Evolutionary conservation across 2,113 vertebrate species (phyloP), one percentile per base, ranked within the genome.

Genomic region (Chaenocephalus aceratus): DNA sequence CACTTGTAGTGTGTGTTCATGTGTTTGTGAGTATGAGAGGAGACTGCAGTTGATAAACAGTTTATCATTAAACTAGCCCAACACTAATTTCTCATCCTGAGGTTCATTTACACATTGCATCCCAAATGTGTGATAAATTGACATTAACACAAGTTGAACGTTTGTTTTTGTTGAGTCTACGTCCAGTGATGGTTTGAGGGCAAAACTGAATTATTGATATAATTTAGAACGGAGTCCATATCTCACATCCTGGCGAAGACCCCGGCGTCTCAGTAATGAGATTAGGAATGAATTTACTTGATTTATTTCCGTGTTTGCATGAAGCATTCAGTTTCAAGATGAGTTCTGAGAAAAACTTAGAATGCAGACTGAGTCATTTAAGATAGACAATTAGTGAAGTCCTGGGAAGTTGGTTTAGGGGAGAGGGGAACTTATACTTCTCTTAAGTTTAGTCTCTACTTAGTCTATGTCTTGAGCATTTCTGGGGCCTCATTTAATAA

Each of bases 251-350:
- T 30, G 46, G 74, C 7, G 36, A 82, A 65, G 30, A 79, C 68
- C 54, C 63, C 30, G 73, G 80, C 73, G 30, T 77, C 21, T 65
- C 44, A 1, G 80, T 84, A 90, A 91, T 89, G 70, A 89, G 53
- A 70, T 63, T 75, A 80, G 65, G 78, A 88, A 79, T 62, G 18
- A 75, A 76, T 80, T 75, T 53, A 79, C 30, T 75, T 77, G 80
- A 87, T 85, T 88, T 85, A 87, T 88, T 87, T 84, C 62, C 6
- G 7, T 75, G 65, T 75, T 75, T 76, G 70, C 13, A 1, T 66
- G 72, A 86, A 72, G 78, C 54, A 58, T 86, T 80, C 52, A 83
- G 69, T 82, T 58, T 72, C 56, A 72, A 79, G 59, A 86, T 58
- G 70, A 81, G 57, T 51, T 74, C 9, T 30, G 67, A 63, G 76